phyloP scores from a whole-genome alignment of 2,797 vertebrate genomes.

The Xiphophorus birchmanni region DNA sequence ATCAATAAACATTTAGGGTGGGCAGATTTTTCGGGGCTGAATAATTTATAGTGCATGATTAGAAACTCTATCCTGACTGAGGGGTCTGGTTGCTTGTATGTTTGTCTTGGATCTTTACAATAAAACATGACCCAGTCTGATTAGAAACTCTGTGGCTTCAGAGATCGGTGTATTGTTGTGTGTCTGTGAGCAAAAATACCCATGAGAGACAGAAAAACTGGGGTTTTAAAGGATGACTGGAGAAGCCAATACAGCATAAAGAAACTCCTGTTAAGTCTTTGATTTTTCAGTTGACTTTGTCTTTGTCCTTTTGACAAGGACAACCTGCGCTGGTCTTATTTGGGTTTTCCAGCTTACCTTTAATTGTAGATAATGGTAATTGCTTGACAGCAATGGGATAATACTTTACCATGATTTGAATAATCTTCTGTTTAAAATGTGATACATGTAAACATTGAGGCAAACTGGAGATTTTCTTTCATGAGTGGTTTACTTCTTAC shows the following conservation, averaged over 20 bases:
- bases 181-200: constrained; percentile 16
- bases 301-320: constrained; percentile 16
- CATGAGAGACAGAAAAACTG: constrained; percentile 8
- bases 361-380: constrained; percentile 31
- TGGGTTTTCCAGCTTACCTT: constrained; percentile 20
- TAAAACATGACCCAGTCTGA: constrained; percentile 79
- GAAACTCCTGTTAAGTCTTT: constrained; percentile 26
- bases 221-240: constrained; percentile 23
- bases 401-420: not conserved
- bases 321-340: not conserved
- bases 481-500: not conserved
- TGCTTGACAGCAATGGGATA: constrained; percentile 11
- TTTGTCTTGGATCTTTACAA: constrained; percentile 82
- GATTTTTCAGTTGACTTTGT: constrained; percentile 22
- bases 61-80: constrained; percentile 85
- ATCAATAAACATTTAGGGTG: constrained; percentile 91
- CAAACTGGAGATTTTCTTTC: not conserved
- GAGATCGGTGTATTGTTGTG: constrained; percentile 32
- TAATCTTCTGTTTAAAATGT: not conserved
- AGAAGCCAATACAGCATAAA: constrained; percentile 15
- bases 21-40: constrained; percentile 85
- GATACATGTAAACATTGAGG: not conserved
- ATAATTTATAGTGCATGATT: constrained; percentile 91
- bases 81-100: constrained; percentile 83
- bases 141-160: constrained; percentile 61